phyloP scores from a whole-genome alignment of 2,113 vertebrate species.

The Oophaga pumilio region DNA sequence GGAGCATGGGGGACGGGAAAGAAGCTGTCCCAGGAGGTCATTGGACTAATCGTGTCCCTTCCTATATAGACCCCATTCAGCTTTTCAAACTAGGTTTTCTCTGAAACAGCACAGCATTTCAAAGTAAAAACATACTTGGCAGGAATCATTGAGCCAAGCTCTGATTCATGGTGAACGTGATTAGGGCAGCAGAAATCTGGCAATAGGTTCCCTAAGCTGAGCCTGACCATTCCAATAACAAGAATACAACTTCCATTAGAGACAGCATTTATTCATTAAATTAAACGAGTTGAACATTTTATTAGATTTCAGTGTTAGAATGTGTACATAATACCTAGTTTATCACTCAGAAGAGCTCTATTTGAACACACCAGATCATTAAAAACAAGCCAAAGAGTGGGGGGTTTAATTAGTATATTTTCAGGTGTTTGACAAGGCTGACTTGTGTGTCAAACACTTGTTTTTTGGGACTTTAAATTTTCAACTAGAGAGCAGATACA shows the following conservation, averaged over 20 bases:
- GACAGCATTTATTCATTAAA: not conserved
- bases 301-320: conserved; percentile 89
- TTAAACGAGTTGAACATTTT: conserved; percentile 74
- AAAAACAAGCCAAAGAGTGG: conserved; percentile 77
- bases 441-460: conserved; percentile 75
- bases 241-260: not conserved
- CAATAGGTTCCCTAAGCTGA: not conserved
- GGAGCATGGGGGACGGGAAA: too few relatives aligned
- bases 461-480: conserved; percentile 75
- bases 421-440: conserved; percentile 70
- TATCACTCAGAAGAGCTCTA: conserved; percentile 74
- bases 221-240: not conserved
- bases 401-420: conserved; percentile 74
- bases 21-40: too few relatives aligned
- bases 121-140: too few relatives aligned
- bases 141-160: too few relatives aligned
- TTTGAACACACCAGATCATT: conserved; percentile 80
- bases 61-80: too few relatives aligned
- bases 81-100: too few relatives aligned
- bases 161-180: too few relatives aligned
- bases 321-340: conserved; percentile 88
- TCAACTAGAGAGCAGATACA: conserved; percentile 75
- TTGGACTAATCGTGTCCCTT: too few relatives aligned
- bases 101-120: too few relatives aligned
- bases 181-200: too few relatives aligned